Conservation (phyloP, 2,113 vertebrate genomes). For the Crocuta crocuta region DNA sequence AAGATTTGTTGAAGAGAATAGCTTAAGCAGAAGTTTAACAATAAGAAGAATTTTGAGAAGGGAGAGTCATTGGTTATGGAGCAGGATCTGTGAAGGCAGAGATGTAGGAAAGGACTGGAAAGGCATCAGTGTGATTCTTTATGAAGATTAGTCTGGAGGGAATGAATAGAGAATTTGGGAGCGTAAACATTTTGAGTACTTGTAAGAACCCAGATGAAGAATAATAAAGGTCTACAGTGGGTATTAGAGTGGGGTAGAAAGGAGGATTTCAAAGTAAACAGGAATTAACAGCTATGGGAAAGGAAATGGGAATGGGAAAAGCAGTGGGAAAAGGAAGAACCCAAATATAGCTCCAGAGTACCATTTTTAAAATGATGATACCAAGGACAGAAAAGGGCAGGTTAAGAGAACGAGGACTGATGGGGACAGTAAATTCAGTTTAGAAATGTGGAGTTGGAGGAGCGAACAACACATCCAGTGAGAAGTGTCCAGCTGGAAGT, state of each 20-base stretch:
- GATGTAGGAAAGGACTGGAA: not conserved
- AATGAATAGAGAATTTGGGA: not conserved
- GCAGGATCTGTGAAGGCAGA: not conserved
- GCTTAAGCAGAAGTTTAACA: not conserved
- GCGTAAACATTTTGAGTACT: not conserved
- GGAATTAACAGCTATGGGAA: conserved; percentile 4
- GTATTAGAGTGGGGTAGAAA: not conserved
- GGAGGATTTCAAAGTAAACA: conserved; percentile 31
- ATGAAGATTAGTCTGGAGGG: not conserved
- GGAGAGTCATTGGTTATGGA: not conserved
- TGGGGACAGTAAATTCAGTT: not conserved
- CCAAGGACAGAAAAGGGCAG: not conserved
- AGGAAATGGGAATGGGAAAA: not conserved
- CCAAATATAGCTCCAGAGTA: not conserved
- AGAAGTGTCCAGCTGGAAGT: not conserved
- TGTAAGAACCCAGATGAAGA: not conserved
- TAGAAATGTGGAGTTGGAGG: not conserved
- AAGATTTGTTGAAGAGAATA: not conserved
- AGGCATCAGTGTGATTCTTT: not conserved
- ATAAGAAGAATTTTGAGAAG: not conserved
- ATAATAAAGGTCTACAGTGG: not conserved
- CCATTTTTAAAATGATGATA: not conserved
- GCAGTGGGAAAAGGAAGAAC: not conserved
- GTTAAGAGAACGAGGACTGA: not conserved
- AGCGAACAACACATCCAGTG: not conserved